Conservation (phyloP, 1,140 invertebrate genomes). For the Wasmannia auropunctata region DNA sequence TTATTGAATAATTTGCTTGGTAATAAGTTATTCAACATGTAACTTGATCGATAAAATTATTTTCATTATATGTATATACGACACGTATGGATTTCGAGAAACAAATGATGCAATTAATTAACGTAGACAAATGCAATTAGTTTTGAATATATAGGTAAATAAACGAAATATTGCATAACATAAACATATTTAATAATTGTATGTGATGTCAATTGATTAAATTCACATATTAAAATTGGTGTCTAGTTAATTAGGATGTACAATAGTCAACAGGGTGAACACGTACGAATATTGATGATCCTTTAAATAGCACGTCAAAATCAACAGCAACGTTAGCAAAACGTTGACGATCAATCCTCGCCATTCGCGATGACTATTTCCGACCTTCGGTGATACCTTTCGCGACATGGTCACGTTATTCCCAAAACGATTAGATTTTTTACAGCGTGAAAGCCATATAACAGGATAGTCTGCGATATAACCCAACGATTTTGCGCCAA, state of each 20-base stretch:
- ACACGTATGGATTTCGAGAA: neutral
- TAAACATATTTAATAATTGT: neutral
- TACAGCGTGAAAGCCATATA: neutral
- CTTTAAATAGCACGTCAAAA: neutral
- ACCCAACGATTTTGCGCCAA: neutral
- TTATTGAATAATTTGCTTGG: neutral
- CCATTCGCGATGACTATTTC: neutral
- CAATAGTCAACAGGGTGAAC: neutral
- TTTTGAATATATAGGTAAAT: neutral
- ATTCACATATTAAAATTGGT: constrained; percentile 4
- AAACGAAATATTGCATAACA: neutral
- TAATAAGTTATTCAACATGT: neutral
- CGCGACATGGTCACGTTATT: neutral
- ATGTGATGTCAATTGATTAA: neutral
- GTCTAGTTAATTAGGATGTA: neutral
- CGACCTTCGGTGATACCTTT: neutral
- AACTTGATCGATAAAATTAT: neutral
- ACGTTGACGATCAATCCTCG: neutral
- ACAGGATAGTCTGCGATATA: neutral
- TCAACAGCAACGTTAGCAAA: neutral
- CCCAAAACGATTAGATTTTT: constrained; percentile 17
- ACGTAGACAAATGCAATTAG: neutral
- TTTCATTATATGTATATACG: neutral
- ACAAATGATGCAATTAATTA: neutral
- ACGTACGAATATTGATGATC: neutral